Evolutionary conservation across 64 coral and sea anemone species (phyloP), one percentile per base, ranked within the genome.

Genomic region (Porites australiensis): DNA sequence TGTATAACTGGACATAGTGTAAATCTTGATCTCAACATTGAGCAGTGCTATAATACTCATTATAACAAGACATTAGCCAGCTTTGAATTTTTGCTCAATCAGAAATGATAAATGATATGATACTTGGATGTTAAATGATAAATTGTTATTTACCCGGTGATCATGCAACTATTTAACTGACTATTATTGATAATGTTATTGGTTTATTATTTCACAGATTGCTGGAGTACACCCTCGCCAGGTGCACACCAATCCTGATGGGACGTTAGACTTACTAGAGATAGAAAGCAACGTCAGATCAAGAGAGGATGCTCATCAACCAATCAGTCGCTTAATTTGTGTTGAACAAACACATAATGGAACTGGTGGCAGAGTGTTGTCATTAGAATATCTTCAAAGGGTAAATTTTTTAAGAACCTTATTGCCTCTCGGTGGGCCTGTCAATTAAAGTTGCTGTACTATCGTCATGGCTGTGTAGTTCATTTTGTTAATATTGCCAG

Each of bases 271-370:
- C 61, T 63, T 97, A 43, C 11, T 47, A 4, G 95, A 97, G 4
- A 22, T 97, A n/a, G 74, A 90, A 27, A 77, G 50, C 44, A 97
- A 97, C 64, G 82, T 97, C 52, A 64, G 77, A 46, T 73, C 90
- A 46, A 58, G 43, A 20, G 59, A 43, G 9, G 95, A 93, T 80
- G 51, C 22, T 2, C 82, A 94, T 70, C 71, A 22, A 45, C 86
- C 95, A 43, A 50, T 62, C 6, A 97, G 88, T 13, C 79, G 57
- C 63, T 50, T 97, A 27, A 97, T 97, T 50, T 97, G 95, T n/a
- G 20, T 97, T 60, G 95, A 97, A 63, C 91, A 94, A 50, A 94
- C 95, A 44, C 95, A 97, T 12, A 97, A 93, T 85, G 75, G 15
- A 3, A 73, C 75, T 8, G 95, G 95, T 87, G 95, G 95, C 4